These are phyloP conservation scores for Sebastiscus tertius DNA, from an alignment of 2,797 vertebrate species.

Conservation along the genomic window DNA sequence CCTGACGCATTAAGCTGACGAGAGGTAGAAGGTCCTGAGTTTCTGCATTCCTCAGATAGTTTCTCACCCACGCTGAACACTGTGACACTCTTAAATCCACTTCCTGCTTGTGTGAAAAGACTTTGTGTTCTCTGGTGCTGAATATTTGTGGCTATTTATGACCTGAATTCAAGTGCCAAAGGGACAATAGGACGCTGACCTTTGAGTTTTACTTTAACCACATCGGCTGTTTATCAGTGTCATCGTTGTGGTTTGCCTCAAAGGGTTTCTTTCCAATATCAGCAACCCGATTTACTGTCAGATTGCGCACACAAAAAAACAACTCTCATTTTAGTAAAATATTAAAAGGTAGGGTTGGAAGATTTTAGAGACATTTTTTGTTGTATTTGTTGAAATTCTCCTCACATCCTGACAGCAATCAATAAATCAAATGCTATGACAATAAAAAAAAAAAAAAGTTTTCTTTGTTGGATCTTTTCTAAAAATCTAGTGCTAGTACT, in stretches of 20 bases:
- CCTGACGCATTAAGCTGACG: neutral
- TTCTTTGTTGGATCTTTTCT: no score
- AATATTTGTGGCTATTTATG: neutral
- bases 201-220: neutral
- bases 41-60: conserved; percentile 71
- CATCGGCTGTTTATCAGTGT: neutral
- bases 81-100: neutral
- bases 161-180: neutral
- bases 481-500: no score
- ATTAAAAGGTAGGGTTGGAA: neutral
- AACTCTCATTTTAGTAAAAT: neutral
- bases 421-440: no score
- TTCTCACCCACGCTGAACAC: neutral
- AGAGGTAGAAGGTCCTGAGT: conserved; percentile 43
- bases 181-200: neutral
- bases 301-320: neutral
- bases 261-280: neutral
- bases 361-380: no score
- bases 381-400: no score
- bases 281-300: neutral
- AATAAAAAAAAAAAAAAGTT: no score
- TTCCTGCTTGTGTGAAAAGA: neutral
- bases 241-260: neutral
- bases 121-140: neutral
- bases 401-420: no score